Conservation (phyloP, 1,140 invertebrate genomes). For the Tribolium castaneum region DNA sequence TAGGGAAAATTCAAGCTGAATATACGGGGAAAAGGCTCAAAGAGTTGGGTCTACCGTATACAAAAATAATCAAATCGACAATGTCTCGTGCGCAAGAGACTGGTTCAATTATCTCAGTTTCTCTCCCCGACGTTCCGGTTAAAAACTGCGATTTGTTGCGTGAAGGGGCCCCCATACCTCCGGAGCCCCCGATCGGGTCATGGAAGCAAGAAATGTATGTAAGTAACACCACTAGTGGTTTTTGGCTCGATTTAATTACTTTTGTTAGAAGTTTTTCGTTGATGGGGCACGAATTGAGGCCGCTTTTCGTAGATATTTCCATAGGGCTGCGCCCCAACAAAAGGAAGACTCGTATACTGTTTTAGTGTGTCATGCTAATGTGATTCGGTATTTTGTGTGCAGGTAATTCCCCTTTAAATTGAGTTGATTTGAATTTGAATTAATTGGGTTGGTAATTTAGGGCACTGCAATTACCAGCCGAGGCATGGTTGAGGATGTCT, state of each 20-base stretch:
- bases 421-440: not conserved
- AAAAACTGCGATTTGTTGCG: constrained; percentile 81
- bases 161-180: constrained; percentile 94
- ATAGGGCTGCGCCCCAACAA: constrained; percentile 86
- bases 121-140: constrained; percentile 69
- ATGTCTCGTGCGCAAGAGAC: constrained; percentile 96
- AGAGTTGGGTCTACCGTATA: constrained; percentile 82
- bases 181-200: constrained; percentile 87
- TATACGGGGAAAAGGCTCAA: constrained; percentile 82
- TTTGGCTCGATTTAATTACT: not conserved
- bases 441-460: constrained; percentile 68
- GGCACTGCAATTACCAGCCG: constrained; percentile 96
- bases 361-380: constrained; percentile 97
- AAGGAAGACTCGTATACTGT: constrained; percentile 89
- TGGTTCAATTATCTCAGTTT: constrained; percentile 81
- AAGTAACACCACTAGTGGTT: constrained; percentile 59
- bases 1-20: constrained; percentile 88
- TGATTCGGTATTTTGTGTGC: constrained; percentile 98
- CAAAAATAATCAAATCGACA: constrained; percentile 85
- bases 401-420: constrained; percentile 70
- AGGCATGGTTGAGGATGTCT: constrained; percentile 94
- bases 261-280: constrained; percentile 86
- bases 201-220: constrained; percentile 89
- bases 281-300: constrained; percentile 98
- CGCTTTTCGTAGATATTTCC: constrained; percentile 93